Evolutionary conservation across 2,888 invertebrate genomes (phyloP).

Genomic region (Phragmatobia fuliginosa): DNA sequence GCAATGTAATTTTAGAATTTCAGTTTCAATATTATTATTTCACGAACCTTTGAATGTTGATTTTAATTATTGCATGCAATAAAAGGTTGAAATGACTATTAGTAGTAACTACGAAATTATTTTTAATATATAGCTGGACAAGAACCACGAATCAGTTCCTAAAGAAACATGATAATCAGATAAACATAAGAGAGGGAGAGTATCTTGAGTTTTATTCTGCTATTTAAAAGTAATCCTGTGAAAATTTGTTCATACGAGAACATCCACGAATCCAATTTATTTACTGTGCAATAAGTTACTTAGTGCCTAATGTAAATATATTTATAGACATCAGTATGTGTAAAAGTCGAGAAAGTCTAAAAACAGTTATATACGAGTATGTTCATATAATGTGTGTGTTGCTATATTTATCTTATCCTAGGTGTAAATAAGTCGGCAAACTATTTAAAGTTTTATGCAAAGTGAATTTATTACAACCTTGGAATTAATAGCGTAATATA

Average conservation of each 20-base stretch:
- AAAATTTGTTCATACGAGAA: not conserved
- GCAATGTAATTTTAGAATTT: constrained; percentile 32
- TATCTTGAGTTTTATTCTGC: not conserved
- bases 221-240: no score
- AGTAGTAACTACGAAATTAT: not conserved
- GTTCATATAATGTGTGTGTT: not conserved
- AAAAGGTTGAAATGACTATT: no score
- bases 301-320: no score
- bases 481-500: not conserved
- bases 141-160: not conserved
- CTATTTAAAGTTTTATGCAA: not conserved
- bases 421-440: not conserved
- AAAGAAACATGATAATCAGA: not conserved
- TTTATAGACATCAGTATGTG: no score
- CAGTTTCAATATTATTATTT: constrained; percentile 24
- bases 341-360: no score
- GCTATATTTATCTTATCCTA: not conserved
- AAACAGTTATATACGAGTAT: no score
- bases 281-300: not conserved
- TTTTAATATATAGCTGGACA: not conserved
- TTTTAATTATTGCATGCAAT: not conserved
- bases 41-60: not conserved
- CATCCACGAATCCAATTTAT: not conserved
- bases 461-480: not conserved
- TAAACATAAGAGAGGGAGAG: not conserved